Percentiles rank a stretch among this genome's conserved stretches.
These are phyloP conservation scores for Helarctos malayanus DNA, from an alignment of 2,797 vertebrate species.

Conservation along the genomic window DNA sequence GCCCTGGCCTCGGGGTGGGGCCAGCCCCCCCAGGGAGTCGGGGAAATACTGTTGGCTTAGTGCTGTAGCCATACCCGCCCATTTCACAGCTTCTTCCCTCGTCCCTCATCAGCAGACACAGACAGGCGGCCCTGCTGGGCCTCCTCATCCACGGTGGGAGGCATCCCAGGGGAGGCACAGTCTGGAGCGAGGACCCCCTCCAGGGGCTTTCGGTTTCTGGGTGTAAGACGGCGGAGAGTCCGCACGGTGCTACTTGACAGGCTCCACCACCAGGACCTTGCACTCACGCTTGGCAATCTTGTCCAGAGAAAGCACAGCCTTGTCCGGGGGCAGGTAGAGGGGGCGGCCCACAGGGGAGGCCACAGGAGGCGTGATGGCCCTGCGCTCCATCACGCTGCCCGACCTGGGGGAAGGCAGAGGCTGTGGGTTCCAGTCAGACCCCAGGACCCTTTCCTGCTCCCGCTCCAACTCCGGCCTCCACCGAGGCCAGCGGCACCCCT, in stretches of 20 bases:
- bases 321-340: conserved; percentile 94
- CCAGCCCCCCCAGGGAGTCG: conserved; percentile 66
- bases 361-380: conserved; percentile 96
- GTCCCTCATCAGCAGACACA: conserved; percentile 79
- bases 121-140: conserved; percentile 56
- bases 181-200: conserved; percentile 40
- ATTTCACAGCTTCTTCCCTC: conserved; percentile 78
- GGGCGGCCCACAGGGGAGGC: conserved; percentile 95
- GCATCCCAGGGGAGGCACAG: conserved; percentile 58
- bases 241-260: conserved; percentile 81
- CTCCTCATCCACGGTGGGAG: background rate
- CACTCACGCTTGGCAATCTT: conserved; percentile 98
- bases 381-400: conserved; percentile 96
- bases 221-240: background rate
- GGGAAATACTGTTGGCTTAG: conserved; percentile 79
- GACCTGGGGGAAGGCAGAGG: conserved; percentile 89
- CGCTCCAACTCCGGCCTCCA: background rate
- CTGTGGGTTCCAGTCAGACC: background rate
- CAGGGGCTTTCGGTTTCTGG: conserved; percentile 5
- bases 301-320: conserved; percentile 95
- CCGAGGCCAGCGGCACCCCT: background rate
- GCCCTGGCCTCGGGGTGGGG: conserved; percentile 69
- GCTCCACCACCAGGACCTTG: conserved; percentile 95
- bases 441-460: background rate
- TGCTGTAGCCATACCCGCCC: background rate